Percentiles rank a stretch among this genome's conserved stretches.
Evolutionary conservation across 2,797 vertebrate species (phyloP).

Genomic region (Schizopygopsis malacanthus): DNA sequence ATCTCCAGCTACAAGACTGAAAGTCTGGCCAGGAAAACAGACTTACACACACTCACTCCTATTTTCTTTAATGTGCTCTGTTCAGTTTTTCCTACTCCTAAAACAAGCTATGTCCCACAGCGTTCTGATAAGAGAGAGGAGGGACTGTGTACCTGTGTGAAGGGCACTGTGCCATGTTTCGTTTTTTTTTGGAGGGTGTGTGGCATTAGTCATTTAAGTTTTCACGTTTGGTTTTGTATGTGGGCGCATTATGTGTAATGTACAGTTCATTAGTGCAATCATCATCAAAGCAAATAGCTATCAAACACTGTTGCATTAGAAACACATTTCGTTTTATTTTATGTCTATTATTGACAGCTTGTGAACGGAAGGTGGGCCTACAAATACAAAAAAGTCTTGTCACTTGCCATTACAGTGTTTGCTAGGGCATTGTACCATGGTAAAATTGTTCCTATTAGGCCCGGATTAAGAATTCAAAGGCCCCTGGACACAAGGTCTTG

Average conservation of each 20-base stretch:
- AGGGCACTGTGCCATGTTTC: slow-evolving; percentile 29
- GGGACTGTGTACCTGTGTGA: slow-evolving; percentile 47
- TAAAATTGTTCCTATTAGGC: neutral
- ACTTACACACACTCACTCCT: slow-evolving; percentile 62
- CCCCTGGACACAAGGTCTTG: too few species aligned
- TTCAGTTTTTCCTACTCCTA: slow-evolving; percentile 65
- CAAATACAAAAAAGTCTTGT: neutral
- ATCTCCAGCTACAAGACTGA: slow-evolving; percentile 69
- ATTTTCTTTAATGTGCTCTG: slow-evolving; percentile 66
- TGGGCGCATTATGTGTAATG: neutral
- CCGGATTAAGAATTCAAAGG: too few species aligned
- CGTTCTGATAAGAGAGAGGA: slow-evolving; percentile 70
- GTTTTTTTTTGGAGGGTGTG: neutral
- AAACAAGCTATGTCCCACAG: slow-evolving; percentile 65
- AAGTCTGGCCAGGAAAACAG: slow-evolving; percentile 65
- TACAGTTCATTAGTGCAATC: neutral
- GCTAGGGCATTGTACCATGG: neutral
- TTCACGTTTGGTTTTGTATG: neutral
- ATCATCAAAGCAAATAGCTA: slow-evolving; percentile 8
- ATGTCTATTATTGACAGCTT: neutral
- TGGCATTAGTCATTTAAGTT: slow-evolving; percentile 30
- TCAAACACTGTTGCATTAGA: slow-evolving; percentile 18
- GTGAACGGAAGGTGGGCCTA: slow-evolving; percentile 9
- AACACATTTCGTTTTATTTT: neutral
- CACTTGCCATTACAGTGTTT: neutral